phyloP scores from a whole-genome alignment of 2,888 invertebrate genomes.

The Xestia xanthographa region DNA sequence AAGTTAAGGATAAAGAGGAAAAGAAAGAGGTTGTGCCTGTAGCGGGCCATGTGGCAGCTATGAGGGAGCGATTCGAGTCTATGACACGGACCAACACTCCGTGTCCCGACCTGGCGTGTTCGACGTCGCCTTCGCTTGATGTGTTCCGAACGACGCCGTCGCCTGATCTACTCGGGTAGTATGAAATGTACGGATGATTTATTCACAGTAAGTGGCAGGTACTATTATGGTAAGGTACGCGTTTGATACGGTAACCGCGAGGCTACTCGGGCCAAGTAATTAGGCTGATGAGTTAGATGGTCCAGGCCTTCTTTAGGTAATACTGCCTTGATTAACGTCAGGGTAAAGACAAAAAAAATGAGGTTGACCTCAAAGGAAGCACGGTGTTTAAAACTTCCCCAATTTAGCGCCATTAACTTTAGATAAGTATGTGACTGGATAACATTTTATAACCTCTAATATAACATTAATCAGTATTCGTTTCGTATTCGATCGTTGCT shows the following conservation, averaged over 20 bases:
- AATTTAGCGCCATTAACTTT: conserved; percentile 45
- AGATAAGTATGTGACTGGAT: conserved; percentile 63
- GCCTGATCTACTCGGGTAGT: conserved; percentile 77
- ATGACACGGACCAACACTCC: conserved; percentile 87
- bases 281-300: conserved; percentile 9
- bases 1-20: conserved; percentile 72
- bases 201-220: neutral
- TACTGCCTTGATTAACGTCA: conserved; percentile 36
- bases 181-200: neutral
- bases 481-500: conserved; percentile 69
- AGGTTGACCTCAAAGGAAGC: conserved; percentile 7
- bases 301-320: conserved; percentile 16
- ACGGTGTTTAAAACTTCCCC: conserved; percentile 15
- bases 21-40: conserved; percentile 78
- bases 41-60: conserved; percentile 89
- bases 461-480: conserved; percentile 60
- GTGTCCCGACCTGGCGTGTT: conserved; percentile 80
- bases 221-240: neutral
- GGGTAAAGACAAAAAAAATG: conserved; percentile 15
- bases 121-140: conserved; percentile 79
- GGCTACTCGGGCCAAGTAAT: conserved; percentile 7
- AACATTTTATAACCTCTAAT: conserved; percentile 64
- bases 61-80: conserved; percentile 88
- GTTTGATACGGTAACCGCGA: neutral
- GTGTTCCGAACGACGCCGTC: conserved; percentile 82